Percentiles rank a stretch among this genome's conserved stretches.
phyloP scores from a whole-genome alignment of 2,113 vertebrate genomes.

The Hemibagrus wyckioides region DNA sequence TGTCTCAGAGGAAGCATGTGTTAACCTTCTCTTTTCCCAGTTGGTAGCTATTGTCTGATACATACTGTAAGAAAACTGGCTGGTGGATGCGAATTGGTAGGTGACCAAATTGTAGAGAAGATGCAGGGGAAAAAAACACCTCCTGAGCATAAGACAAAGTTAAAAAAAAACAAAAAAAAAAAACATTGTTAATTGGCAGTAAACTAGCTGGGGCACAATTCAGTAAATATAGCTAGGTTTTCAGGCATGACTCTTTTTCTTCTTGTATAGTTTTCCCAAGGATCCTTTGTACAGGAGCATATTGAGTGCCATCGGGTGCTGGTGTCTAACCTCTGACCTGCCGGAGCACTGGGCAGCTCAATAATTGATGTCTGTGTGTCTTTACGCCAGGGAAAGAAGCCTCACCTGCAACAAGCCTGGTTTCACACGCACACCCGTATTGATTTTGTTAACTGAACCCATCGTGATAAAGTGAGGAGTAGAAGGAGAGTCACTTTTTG shows the following conservation, averaged over 20 bases:
- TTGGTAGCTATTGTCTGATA: too few species aligned
- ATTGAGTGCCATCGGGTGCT: constrained; percentile 57
- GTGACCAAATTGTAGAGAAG: neutral
- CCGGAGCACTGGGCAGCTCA: constrained; percentile 63
- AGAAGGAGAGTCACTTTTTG: constrained; percentile 24
- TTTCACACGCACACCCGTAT: constrained; percentile 70
- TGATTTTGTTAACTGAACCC: constrained; percentile 80
- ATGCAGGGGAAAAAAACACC: too few species aligned
- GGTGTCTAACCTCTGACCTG: constrained; percentile 70
- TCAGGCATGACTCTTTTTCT: constrained; percentile 21
- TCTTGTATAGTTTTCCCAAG: neutral
- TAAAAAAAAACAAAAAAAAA: too few species aligned
- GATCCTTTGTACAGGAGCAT: constrained; percentile 13
- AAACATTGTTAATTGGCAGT: neutral
- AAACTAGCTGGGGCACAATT: neutral
- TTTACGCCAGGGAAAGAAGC: constrained; percentile 48
- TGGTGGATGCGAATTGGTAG: neutral
- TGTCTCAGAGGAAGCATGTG: neutral
- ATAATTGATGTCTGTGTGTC: constrained; percentile 74
- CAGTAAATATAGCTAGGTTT: constrained; percentile 5
- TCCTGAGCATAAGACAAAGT: too few species aligned
- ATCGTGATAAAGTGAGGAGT: constrained; percentile 21
- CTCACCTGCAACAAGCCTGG: constrained; percentile 63
- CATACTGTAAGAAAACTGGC: neutral
- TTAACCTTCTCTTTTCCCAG: neutral